These are phyloP conservation scores for Tiliacea aurago DNA, from an alignment of 2,888 invertebrate species.

Conservation along the genomic window DNA sequence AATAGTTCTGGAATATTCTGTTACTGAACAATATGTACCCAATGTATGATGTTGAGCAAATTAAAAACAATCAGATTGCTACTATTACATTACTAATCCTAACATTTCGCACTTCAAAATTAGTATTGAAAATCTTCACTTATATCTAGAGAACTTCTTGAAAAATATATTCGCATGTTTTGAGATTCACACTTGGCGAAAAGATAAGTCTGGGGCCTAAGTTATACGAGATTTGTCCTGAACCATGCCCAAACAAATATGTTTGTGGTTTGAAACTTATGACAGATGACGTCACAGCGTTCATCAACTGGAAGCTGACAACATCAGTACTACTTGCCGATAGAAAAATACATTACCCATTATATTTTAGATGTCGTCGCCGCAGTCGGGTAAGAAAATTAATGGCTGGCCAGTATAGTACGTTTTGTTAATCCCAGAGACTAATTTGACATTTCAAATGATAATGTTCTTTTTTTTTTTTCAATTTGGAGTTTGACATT, in stretches of 20 bases:
- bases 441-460: too few relatives aligned
- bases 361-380: too few relatives aligned
- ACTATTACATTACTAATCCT: neutral
- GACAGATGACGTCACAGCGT: neutral
- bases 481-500: too few relatives aligned
- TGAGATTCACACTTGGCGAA: conserved; percentile 44
- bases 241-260: neutral
- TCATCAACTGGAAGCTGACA: neutral
- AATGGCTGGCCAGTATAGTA: too few relatives aligned
- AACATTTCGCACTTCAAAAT: conserved; percentile 18
- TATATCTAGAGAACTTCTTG: neutral
- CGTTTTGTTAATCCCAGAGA: too few relatives aligned
- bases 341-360: neutral
- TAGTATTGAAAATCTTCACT: conserved; percentile 9
- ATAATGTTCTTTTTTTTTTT: too few relatives aligned
- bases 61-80: conserved; percentile 12
- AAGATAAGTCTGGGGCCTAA: neutral
- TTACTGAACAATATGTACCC: neutral
- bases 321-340: neutral
- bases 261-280: neutral
- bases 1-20: neutral
- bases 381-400: neutral
- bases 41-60: neutral
- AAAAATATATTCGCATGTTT: conserved; percentile 18
- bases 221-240: conserved; percentile 12